Evolutionary conservation across 2,797 vertebrate species (phyloP), one percentile per base, ranked within the genome.

Genomic region (Enteromius treurensis): DNA sequence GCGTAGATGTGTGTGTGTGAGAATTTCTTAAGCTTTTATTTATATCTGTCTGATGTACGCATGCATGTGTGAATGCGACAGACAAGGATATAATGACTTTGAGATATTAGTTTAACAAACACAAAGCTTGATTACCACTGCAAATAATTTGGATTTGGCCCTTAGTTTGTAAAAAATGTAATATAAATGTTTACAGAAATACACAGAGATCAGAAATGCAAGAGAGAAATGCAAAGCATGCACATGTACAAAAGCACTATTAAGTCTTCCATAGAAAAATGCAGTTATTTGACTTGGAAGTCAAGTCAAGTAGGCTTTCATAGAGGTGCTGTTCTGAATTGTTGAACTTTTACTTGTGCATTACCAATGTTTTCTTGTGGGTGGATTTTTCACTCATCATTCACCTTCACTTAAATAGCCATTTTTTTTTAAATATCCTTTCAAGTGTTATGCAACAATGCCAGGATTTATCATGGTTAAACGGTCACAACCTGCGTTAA

Each of bases 1-100:
- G 40, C 9, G 3, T 19, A 9, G 40, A 69, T 65, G 69, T 68
- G 55, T 62, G 68, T 58, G 76, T 75, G 45, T 34, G 77, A 81
- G 47, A 82, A 65, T 83, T 9, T 14, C 69, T 64, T 5, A 8
- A 4, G 19, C 45, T 32, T 77, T 7, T 37, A 55, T 60, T n/a
- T 64, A 40, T 67, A 51, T 60, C 49, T 40, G 47, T 69, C 10
- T 62, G 19, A 70, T 42, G 45, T 62, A 55, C 19, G 23, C 11
- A 23, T 29, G 7, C 19, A n/a, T 84, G 26, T 69, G 40, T 34
- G 34, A 77, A 26, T 21, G 13, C 21, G 23, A 60, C 19, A 29
- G 58, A 62, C 14, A 77, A 19, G 4, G n/a, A 51, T 60, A 14
- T 58, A 8, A 80, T 11, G 42, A 42, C 42, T 42, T 42, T 26